Conservation (phyloP, 2,113 vertebrate species). For the Pholis gunnellus region DNA sequence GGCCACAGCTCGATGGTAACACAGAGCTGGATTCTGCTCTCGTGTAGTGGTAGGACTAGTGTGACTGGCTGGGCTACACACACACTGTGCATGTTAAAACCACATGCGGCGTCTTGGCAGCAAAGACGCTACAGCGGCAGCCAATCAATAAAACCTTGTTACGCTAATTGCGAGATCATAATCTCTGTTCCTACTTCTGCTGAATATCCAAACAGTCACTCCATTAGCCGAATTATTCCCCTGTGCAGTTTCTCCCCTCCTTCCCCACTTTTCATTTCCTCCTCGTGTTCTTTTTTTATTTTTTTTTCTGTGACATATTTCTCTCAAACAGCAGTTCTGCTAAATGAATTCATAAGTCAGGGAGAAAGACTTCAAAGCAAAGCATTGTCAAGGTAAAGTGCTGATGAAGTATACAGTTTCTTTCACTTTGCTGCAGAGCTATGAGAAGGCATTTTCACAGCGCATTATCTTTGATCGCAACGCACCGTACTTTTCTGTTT, state of each 20-base stretch:
- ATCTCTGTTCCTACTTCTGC: constrained; percentile 84
- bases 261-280: constrained; percentile 54
- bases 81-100: constrained; percentile 78
- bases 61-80: constrained; percentile 65
- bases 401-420: constrained; percentile 77
- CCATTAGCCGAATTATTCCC: constrained; percentile 86
- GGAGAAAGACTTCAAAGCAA: constrained; percentile 78
- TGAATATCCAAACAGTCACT: constrained; percentile 85
- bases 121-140: constrained; percentile 74
- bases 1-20: constrained; percentile 44
- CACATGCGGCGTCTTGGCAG: constrained; percentile 82
- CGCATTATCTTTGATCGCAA: constrained; percentile 68
- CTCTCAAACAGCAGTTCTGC: constrained; percentile 81
- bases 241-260: constrained; percentile 71
- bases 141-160: constrained; percentile 89
- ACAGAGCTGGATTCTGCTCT: constrained; percentile 48
- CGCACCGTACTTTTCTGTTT: constrained; percentile 32
- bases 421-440: constrained; percentile 56
- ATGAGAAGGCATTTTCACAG: constrained; percentile 65
- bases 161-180: constrained; percentile 88
- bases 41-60: constrained; percentile 25
- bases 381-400: constrained; percentile 82
- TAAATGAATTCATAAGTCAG: constrained; percentile 82
- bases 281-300: constrained; percentile 30
- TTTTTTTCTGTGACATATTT: constrained; percentile 71